phyloP scores from a whole-genome alignment of 1,140 invertebrate species.

The Lasaia peninsularis region DNA sequence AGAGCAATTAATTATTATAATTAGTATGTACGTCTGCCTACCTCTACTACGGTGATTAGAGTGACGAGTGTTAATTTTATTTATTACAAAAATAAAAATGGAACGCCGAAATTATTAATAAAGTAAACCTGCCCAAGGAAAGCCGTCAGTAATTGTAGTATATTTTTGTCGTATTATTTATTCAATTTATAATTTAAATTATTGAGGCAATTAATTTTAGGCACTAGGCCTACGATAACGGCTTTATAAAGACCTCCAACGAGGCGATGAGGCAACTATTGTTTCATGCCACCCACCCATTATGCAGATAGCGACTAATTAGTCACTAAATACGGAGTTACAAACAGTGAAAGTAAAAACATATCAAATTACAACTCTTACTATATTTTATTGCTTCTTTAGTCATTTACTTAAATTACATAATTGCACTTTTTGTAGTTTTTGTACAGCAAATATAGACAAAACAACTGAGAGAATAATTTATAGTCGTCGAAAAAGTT shows the following conservation, averaged over 20 bases:
- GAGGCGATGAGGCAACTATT: background rate
- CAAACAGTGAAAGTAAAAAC: conserved; percentile 3
- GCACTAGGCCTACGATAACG: background rate
- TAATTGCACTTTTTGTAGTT: background rate
- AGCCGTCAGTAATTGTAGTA: too few relatives aligned
- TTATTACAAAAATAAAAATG: too few relatives aligned
- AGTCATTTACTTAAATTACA: background rate
- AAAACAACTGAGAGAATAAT: background rate
- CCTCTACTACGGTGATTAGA: too few relatives aligned
- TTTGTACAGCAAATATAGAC: background rate
- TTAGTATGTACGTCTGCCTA: too few relatives aligned
- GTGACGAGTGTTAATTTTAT: too few relatives aligned
- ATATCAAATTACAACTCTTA: conserved; percentile 3
- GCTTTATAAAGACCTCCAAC: background rate
- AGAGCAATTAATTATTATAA: too few relatives aligned
- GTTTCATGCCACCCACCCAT: background rate
- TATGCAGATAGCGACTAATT: background rate
- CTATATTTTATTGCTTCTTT: conserved; percentile 3
- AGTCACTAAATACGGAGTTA: conserved; percentile 4
- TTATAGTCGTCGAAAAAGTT: background rate
- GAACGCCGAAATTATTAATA: too few relatives aligned
- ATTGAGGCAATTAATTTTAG: background rate
- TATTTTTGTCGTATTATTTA: too few relatives aligned
- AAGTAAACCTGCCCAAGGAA: too few relatives aligned
- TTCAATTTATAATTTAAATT: too few relatives aligned